Evolutionary conservation across 2,797 vertebrate species (phyloP).

Genomic region (Ibycter americanus): DNA sequence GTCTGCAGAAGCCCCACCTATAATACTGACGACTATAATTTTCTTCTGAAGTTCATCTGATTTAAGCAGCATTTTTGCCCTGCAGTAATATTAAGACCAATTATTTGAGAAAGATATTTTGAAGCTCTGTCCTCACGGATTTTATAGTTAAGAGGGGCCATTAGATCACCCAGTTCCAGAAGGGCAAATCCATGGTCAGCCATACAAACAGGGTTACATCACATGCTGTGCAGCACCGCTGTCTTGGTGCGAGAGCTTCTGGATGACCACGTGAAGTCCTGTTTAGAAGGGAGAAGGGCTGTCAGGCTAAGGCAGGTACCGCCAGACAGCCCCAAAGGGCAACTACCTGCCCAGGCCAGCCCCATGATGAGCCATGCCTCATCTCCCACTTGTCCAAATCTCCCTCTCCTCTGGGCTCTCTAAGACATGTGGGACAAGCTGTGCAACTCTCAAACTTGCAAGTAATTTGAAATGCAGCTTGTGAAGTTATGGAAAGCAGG

Average conservation of each 20-base stretch:
- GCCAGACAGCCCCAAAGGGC: background rate
- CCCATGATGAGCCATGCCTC: accelerated
- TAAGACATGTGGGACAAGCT: background rate
- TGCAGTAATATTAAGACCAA: background rate
- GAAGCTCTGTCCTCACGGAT: background rate
- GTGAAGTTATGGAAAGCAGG: background rate
- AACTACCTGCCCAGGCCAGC: background rate
- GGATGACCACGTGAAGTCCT: background rate
- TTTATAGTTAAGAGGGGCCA: background rate
- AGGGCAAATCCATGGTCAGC: background rate
- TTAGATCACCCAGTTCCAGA: background rate
- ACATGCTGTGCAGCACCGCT: background rate
- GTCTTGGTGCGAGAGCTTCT: background rate
- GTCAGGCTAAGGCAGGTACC: background rate
- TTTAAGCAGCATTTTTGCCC: conserved; percentile 11
- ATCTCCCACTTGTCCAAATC: background rate
- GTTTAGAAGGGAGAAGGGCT: background rate
- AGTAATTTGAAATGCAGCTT: background rate
- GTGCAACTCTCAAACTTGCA: background rate
- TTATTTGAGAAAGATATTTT: conserved; percentile 14
- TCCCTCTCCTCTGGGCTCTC: background rate
- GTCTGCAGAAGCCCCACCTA: background rate
- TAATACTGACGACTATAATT: conserved; percentile 5
- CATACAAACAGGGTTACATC: background rate
- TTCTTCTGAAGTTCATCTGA: background rate